Evolutionary conservation across 2,113 vertebrate species (phyloP), one percentile per base, ranked within the genome.

Genomic region (Antechinus flavipes): DNA sequence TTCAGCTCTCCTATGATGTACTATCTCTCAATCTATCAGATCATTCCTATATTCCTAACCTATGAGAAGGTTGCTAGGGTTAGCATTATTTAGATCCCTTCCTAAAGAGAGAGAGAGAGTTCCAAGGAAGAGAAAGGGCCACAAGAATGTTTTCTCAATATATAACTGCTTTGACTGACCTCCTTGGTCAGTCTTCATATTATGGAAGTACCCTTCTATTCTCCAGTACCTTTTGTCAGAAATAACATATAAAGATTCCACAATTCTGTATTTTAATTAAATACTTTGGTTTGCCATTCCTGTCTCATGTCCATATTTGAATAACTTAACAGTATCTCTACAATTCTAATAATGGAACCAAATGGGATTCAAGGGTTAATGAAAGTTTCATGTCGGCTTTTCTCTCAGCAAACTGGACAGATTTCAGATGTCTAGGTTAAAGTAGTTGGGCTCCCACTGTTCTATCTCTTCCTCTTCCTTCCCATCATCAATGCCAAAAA

Each of bases 331-430:
- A 47, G 55, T 2, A 22, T 84, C 11, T 30, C 53, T 9, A 1
- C 1, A 1, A 30, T 42, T 42, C 35, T 1, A 26, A 14, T 0
- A 42, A 16, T 27, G n/a, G 52, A 92, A 25, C 22, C 25, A 11
- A 11, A 6, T 27, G 53, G 46, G 24, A 23, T 49, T 42, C 11
- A 3, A 2, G 5, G 1, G 16, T 27, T 0, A 14, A 2, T 0
- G 30, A 2, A 0, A 2, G 2, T 19, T 14, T 14, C 0, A 1
- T 1, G 0, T 0, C 0, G 46, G 11, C 25, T 19, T 54, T 30
- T 16, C 22, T 16, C 22, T 8, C 16, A 52, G 90, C 8, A 3
- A 8, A 0, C 25, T 1, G 1, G 30, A 23, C 53, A 12, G 42
- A 26, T 90, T 8, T 49, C 24, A 10, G 0, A 6, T 3, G 3